phyloP scores from a whole-genome alignment of 2,113 vertebrate species.

The Daphoenositta chrysoptera region DNA sequence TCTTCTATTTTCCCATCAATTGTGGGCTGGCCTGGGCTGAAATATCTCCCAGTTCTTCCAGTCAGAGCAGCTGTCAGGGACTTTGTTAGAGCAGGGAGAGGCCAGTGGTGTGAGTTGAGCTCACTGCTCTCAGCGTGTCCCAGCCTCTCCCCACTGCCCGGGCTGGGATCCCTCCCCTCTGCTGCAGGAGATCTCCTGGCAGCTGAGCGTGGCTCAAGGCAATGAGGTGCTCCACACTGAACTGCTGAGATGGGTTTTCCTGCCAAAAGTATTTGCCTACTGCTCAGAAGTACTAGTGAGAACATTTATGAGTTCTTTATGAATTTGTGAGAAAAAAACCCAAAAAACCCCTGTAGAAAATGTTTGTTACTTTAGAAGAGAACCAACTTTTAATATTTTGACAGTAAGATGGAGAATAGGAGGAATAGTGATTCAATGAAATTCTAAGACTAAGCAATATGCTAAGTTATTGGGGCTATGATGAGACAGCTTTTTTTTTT shows the following conservation, averaged over 20 bases:
- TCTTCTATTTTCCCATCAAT: not conserved
- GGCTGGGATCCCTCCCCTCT: not conserved
- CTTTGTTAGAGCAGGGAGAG: not conserved
- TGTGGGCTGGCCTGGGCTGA: not conserved
- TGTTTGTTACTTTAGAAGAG: not conserved
- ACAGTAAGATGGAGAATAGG: not conserved
- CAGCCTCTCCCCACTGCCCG: not conserved
- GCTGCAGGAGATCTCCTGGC: not conserved
- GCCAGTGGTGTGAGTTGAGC: not conserved
- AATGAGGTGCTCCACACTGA: accelerated
- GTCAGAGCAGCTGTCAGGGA: not conserved
- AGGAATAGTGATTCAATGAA: not conserved
- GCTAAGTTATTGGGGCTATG: not conserved
- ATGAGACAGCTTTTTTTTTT: not conserved
- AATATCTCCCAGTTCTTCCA: not conserved
- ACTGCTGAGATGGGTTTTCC: not conserved
- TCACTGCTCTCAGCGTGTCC: accelerated
- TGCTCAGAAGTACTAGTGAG: not conserved
- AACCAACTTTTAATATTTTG: not conserved
- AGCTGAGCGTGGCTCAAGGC: not conserved
- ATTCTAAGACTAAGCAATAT: not conserved
- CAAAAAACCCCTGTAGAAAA: not conserved
- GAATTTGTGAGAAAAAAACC: not conserved
- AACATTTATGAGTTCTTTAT: not conserved
- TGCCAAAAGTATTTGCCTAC: not conserved